Base-by-base conservation (phyloP, 2,888 invertebrate genomes). In the Agonopterix alstromeriana region DNA sequence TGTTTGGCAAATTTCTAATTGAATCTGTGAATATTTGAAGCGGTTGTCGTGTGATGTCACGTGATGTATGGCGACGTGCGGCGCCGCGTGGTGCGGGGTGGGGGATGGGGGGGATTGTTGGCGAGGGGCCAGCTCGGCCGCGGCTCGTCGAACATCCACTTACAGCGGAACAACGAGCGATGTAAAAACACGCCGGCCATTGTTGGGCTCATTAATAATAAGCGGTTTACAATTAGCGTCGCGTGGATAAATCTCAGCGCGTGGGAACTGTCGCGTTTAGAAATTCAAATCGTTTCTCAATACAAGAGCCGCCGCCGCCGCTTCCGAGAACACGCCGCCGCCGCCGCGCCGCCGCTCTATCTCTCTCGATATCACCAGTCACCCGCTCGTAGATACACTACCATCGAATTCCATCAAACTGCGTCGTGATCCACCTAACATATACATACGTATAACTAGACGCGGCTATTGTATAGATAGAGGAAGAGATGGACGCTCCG, bases 1-100 rank as follows among this genome's bases (percentile, higher is more conserved):
- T 58, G 69, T 66, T 76, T 71, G 70, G 71, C 68, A 70, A 73
- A 74, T 75, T 72, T 73, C 68, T 73, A 70, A 76, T 68, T 72
- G 74, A 74, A 77, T 69, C 64, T 50, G 67, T 60, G 63, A 70
- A 73, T 73, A 70, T 73, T 66, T 70, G 54, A 65, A 60, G 64
- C 56, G 63, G 54, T 55, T 59, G 48, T 55, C 53, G 58, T 49
- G 68, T 69, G 70, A 66, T 51, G 67, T 58, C 60, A 59, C 53
- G 58, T 61, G 68, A 65, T 52, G 60, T 54, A 57, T 52, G 53
- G 53, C 35, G 45, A 38, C 49, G 35, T 38, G 10, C 17, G 41
- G 36, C 43, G 38, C 51, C 41, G 41, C 42, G 36, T 43, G 17
- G 45, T 44, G 36, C 14, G 35, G 12, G 48, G n/a, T 41, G 46